Evolutionary conservation across 2,113 vertebrate genomes (phyloP).

Genomic region (Anoplopoma fimbria): DNA sequence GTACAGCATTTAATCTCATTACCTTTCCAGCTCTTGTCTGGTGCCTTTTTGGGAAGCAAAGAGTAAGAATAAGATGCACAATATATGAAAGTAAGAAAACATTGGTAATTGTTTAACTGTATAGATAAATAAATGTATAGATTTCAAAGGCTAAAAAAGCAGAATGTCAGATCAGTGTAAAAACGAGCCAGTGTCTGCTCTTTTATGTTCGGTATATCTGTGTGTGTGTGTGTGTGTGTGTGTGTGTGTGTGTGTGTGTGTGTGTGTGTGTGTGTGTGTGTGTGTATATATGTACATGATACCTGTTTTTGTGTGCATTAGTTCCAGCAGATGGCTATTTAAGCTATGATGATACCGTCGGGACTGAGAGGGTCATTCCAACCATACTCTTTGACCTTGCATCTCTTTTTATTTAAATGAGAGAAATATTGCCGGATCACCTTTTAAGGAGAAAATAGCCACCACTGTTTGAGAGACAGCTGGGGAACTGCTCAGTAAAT

Average conservation of each 20-base stretch:
- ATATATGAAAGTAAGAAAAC: not conserved
- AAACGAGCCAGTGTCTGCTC: not conserved
- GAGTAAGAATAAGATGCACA: not conserved
- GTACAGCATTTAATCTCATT: not conserved
- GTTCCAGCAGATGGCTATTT: constrained; percentile 56
- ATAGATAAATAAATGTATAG: no score
- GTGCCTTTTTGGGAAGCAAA: not conserved
- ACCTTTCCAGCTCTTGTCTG: not conserved
- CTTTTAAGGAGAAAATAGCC: constrained; percentile 51
- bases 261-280: not conserved
- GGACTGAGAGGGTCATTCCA: constrained; percentile 47
- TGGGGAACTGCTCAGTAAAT: constrained; percentile 61
- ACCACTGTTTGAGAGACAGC: constrained; percentile 52
- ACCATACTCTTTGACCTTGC: constrained; percentile 24
- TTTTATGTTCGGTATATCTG: not conserved
- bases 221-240: constrained; percentile 3
- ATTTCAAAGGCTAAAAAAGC: not conserved
- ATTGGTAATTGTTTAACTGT: not conserved
- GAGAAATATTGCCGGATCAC: constrained; percentile 37
- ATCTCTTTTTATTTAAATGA: constrained; percentile 62
- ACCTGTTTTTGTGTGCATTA: not conserved
- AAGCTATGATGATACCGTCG: constrained; percentile 57
- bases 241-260: not conserved
- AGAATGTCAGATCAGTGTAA: not conserved
- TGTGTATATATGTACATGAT: not conserved